A percentile compares a stretch with the other conserved stretches of the same genome.
Evolutionary conservation across 2,797 vertebrate species (phyloP).

Genomic region (Pseudochirops cupreus): DNA sequence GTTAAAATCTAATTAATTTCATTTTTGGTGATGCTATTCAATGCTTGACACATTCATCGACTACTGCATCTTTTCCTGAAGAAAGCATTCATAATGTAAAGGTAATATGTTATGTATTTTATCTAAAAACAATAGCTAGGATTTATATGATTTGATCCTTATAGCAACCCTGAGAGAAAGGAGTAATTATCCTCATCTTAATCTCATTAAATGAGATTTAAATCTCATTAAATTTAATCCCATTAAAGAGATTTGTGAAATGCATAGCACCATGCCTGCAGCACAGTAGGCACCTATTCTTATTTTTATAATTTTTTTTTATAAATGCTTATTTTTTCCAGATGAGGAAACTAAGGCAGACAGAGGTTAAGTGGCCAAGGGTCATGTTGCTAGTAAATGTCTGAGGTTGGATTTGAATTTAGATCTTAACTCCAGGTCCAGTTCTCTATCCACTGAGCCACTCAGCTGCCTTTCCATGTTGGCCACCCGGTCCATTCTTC

Average conservation of each 20-base stretch:
- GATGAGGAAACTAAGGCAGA: neutral
- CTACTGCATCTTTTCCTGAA: neutral
- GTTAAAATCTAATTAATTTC: neutral
- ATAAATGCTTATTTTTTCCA: neutral
- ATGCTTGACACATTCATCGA: neutral
- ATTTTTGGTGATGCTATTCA: neutral
- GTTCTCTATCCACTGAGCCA: neutral
- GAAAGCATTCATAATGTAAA: neutral
- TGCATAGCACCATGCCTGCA: neutral
- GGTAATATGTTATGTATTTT: neutral
- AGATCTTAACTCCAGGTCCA: neutral
- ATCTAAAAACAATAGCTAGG: neutral
- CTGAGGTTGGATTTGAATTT: neutral
- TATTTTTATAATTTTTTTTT: too few species aligned
- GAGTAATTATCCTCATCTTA: neutral
- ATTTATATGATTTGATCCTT: neutral
- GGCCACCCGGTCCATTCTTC: neutral
- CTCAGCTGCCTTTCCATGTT: neutral
- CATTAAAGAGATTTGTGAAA: neutral
- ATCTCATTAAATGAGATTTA: neutral
- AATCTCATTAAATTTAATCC: neutral
- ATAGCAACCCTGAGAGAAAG: neutral
- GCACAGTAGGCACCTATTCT: neutral
- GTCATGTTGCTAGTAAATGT: neutral
- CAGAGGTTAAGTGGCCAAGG: neutral